A percentile compares a stretch with the other conserved stretches of the same genome.
Conservation (phyloP, 2,797 vertebrate species). For the Benthosema pterotum region DNA sequence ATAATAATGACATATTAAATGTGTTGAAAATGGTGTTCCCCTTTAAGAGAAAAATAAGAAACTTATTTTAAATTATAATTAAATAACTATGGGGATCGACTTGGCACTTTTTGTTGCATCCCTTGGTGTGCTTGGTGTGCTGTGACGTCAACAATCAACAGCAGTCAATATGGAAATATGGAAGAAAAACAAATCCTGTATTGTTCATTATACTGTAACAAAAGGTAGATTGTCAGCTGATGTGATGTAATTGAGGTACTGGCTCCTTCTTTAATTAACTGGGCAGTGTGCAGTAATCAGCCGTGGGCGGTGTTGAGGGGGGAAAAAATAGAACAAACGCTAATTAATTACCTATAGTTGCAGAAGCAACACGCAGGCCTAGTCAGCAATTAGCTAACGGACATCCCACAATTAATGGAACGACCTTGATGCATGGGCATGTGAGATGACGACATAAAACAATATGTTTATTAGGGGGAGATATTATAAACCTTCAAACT, state of each 20-base stretch:
- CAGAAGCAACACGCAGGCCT: constrained; percentile 10
- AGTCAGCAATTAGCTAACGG: constrained; percentile 22
- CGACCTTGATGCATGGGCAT: constrained; percentile 16
- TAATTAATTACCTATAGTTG: constrained; percentile 49
- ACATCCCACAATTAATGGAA: constrained; percentile 19
- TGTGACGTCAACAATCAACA: not conserved
- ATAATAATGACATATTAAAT: too few relatives aligned
- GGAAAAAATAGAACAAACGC: constrained; percentile 36
- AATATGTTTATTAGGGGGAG: not conserved
- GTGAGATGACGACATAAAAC: not conserved
- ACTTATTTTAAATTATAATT: too few relatives aligned
- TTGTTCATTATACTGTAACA: constrained; percentile 5
- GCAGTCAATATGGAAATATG: not conserved
- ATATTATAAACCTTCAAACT: constrained; percentile 5
- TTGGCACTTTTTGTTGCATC: too few relatives aligned
- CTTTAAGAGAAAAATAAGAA: too few relatives aligned
- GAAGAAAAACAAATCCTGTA: not conserved
- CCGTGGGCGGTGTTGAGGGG: constrained; percentile 31
- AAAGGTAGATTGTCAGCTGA: not conserved
- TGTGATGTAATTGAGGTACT: constrained; percentile 18
- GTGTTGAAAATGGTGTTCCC: too few relatives aligned
- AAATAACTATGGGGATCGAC: too few relatives aligned
- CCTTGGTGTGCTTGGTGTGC: too few relatives aligned
- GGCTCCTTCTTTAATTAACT: constrained; percentile 33
- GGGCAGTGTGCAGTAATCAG: constrained; percentile 43